These are phyloP conservation scores for Ceryle rudis DNA, from an alignment of 2,797 vertebrate genomes.

Conservation along the genomic window DNA sequence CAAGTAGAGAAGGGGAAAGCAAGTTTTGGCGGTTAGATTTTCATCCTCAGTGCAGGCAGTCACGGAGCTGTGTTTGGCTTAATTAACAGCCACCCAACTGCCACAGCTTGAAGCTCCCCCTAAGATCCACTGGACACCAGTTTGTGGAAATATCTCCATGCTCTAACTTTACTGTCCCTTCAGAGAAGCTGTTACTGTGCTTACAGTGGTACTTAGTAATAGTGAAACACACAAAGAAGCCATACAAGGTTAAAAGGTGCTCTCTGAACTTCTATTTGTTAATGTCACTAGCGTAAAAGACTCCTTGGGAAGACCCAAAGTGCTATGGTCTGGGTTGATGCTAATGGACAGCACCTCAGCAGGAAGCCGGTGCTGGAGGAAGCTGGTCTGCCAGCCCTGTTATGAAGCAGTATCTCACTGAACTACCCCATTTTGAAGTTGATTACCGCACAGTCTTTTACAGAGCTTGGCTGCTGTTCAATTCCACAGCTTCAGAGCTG, in stretches of 20 bases:
- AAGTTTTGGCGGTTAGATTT: not conserved
- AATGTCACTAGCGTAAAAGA: not conserved
- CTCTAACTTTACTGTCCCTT: not conserved
- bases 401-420: not conserved
- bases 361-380: constrained; percentile 3
- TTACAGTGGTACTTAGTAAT: not conserved
- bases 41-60: not conserved
- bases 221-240: not conserved
- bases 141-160: not conserved
- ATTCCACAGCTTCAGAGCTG: not conserved
- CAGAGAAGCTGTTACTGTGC: not conserved
- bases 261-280: not conserved
- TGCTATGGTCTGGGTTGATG: not conserved
- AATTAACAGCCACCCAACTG: not conserved
- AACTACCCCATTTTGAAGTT: not conserved
- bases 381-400: constrained; percentile 37
- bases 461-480: constrained; percentile 11
- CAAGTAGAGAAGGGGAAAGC: not conserved
- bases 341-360: constrained; percentile 40
- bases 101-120: not conserved
- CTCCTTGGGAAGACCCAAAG: not conserved
- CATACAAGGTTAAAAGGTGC: not conserved
- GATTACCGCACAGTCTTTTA: not conserved
- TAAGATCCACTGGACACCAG: not conserved
- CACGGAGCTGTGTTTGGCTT: not conserved